Conservation (phyloP, 2,888 invertebrate genomes). For the Melieria omissa region DNA sequence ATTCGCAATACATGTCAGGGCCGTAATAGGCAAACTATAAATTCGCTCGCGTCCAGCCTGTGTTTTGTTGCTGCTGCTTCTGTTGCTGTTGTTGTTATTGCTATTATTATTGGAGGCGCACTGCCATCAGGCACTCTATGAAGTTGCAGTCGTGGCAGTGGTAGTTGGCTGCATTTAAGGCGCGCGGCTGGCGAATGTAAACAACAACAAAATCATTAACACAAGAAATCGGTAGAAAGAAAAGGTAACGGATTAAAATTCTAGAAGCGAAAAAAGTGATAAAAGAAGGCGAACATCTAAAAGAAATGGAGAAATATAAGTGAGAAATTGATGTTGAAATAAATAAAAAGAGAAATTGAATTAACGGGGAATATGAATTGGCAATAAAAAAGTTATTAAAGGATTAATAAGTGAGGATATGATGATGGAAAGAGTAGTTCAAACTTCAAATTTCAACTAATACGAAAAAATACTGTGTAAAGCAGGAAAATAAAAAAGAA, state of each 20-base stretch:
- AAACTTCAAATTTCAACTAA: too few relatives aligned
- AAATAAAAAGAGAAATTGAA: too few relatives aligned
- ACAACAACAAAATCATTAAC: not conserved
- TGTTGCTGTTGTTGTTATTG: slow-evolving; percentile 1
- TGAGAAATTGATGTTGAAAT: too few relatives aligned
- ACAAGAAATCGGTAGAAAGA: not conserved
- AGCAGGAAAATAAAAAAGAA: too few relatives aligned
- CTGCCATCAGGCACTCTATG: not conserved
- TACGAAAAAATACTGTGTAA: too few relatives aligned
- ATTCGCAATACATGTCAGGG: slow-evolving; percentile 65
- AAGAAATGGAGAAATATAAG: too few relatives aligned
- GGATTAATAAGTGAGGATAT: too few relatives aligned
- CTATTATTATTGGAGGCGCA: too few relatives aligned
- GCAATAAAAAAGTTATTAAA: too few relatives aligned
- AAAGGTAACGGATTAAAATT: not conserved
- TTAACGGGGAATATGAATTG: too few relatives aligned
- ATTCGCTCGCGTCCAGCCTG: slow-evolving; percentile 49
- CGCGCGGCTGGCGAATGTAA: slow-evolving; percentile 28
- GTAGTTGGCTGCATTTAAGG: not conserved
- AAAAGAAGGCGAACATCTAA: too few relatives aligned
- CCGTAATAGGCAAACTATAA: slow-evolving; percentile 65
- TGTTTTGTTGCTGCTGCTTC: slow-evolving; percentile 9
- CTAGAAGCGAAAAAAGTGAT: not conserved
- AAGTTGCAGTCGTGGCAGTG: not conserved
- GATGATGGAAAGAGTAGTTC: too few relatives aligned